Base-by-base conservation (phyloP, 2,888 invertebrate genomes). In the Gnatocerus cornutus region DNA sequence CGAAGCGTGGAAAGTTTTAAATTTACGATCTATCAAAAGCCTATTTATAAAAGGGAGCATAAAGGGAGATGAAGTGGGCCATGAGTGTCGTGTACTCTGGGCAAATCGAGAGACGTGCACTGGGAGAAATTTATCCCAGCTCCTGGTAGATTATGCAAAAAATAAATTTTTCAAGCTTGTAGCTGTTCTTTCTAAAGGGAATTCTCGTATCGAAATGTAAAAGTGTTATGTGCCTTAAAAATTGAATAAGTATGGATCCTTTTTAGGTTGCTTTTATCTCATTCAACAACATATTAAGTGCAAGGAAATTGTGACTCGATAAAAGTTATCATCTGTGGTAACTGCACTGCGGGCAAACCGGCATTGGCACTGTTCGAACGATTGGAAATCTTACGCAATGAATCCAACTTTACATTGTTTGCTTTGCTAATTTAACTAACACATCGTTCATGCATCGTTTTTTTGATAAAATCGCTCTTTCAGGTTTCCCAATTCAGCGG, bases 21-120 rank as follows among this genome's bases (percentile, higher is more conserved):
- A 72, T 72, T 72, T 72, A 72, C 63, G 59, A 72, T 63, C 72
- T 72, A 71, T 71, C 69, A 69, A 71, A 69, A 66, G 61, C 65
- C 63, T 69, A 72, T 72, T 72, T 69, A 67, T 67, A 72, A 72
- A 72, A 69, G 52, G 66, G 62, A 59, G 65, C 53, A 69, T 68
- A 69, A 71, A 64, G 63, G 69, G 64, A 66, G 27, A 66, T 66
- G 41, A 66, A 66, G 41, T 59, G 55, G 63, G 64, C 58, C 69
- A 53, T 59, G 69, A 69, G 46, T 61, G 72, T 69, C 61, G 65
- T 45, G 55, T 46, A 46, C 55, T 43, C 55, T 29, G 56, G 37
- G 39, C 37, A 52, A 59, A 58, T 43, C 66, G 50, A 50, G 50
- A 50, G 59, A 37, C 37, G 65, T 48, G 56, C 43, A 46, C 46